Percentiles rank a stretch among this genome's conserved stretches.
These are phyloP conservation scores for Pseudotriccus pelzelni DNA, from an alignment of 2,797 vertebrate species.

Conservation along the genomic window DNA sequence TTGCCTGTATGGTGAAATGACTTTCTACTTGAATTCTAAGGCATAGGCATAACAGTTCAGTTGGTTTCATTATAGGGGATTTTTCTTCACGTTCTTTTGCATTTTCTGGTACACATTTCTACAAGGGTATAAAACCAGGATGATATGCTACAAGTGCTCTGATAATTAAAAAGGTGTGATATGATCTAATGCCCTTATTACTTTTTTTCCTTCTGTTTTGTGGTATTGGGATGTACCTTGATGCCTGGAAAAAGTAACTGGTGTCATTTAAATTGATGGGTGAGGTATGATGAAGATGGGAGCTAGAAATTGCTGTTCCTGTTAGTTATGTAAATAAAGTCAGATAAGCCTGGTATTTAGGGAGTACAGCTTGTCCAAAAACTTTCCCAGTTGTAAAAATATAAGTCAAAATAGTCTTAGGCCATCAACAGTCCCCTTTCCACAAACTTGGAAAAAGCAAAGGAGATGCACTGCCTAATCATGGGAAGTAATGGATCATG, in stretches of 20 bases:
- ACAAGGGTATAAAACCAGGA: not conserved
- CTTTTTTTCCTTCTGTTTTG: not conserved
- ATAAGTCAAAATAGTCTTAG: not conserved
- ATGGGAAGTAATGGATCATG: not conserved
- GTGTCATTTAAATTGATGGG: not conserved
- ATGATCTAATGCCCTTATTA: accelerated
- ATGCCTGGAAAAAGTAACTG: not conserved
- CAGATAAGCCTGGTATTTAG: not conserved
- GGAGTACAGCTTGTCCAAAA: not conserved
- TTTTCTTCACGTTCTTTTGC: not conserved
- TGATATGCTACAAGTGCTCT: not conserved
- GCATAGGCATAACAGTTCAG: not conserved
- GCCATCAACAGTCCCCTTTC: not conserved
- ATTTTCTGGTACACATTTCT: not conserved
- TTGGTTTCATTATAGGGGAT: not conserved
- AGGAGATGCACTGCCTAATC: accelerated
- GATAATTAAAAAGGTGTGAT: not conserved
- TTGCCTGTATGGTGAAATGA: not conserved
- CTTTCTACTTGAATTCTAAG: not conserved
- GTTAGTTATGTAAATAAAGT: not conserved
- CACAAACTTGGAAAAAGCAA: not conserved
- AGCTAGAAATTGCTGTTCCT: not conserved
- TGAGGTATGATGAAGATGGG: not conserved
- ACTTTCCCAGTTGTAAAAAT: not conserved
- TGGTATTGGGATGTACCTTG: not conserved